Evolutionary conservation across 2,797 vertebrate genomes (phyloP).

Genomic region (Cryptoblepharus egeriae): DNA sequence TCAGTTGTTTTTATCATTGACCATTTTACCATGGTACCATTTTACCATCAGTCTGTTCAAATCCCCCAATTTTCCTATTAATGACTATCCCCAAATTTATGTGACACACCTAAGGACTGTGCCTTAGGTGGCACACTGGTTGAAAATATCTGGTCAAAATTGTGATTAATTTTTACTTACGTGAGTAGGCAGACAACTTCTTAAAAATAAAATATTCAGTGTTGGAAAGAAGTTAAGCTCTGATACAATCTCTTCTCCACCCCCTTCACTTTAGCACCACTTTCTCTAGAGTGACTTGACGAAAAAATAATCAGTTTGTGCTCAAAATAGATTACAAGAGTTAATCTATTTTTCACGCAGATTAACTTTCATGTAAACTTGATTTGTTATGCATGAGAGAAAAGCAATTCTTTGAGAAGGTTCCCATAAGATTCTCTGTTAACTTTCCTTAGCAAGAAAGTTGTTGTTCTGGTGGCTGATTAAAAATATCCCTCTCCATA

Average conservation of each 20-base stretch:
- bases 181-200: background rate
- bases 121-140: too few relatives aligned
- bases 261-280: background rate
- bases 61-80: too few relatives aligned
- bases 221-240: background rate
- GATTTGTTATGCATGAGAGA: conserved; percentile 33
- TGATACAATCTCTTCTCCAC: background rate
- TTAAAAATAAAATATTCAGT: background rate
- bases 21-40: too few relatives aligned
- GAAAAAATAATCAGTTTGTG: background rate
- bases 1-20: too few relatives aligned
- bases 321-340: conserved; percentile 5
- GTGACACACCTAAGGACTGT: too few relatives aligned
- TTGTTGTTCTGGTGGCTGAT: conserved; percentile 27
- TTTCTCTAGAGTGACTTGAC: background rate
- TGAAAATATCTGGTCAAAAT: too few relatives aligned
- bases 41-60: too few relatives aligned
- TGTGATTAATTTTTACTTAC: background rate
- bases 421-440: conserved; percentile 40
- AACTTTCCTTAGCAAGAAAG: conserved; percentile 35
- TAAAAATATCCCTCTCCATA: conserved; percentile 37
- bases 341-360: background rate
- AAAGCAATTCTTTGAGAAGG: conserved; percentile 29
- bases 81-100: too few relatives aligned
- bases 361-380: conserved; percentile 15